Conservation (phyloP, 2,888 invertebrate genomes). For the Cerceris ruficornis region DNA sequence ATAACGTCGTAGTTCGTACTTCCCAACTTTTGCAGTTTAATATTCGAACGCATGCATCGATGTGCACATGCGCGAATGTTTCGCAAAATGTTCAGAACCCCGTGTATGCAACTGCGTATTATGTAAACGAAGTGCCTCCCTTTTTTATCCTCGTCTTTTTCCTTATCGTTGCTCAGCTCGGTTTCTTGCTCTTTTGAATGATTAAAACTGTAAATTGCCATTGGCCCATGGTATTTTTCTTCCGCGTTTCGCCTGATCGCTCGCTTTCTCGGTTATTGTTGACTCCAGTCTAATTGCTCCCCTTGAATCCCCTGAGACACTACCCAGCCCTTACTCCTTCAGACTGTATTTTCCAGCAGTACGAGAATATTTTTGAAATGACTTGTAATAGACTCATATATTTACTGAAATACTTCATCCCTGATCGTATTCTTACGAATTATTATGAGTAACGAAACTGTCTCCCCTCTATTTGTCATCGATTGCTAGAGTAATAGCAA, state of each 20-base stretch:
- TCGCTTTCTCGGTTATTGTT: background rate
- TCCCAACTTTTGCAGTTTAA: no score
- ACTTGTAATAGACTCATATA: background rate
- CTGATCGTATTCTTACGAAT: background rate
- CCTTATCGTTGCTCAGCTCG: no score
- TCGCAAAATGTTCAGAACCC: no score
- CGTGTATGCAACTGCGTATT: background rate
- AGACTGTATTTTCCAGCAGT: background rate
- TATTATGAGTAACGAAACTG: no score
- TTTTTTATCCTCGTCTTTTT: background rate
- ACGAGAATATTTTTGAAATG: background rate
- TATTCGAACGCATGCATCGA: no score
- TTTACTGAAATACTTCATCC: background rate
- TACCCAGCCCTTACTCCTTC: background rate
- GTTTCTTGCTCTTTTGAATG: background rate
- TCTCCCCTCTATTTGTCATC: no score
- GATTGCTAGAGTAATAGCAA: no score
- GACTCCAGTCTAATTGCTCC: background rate
- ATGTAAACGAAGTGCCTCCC: background rate
- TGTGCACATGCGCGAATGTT: no score
- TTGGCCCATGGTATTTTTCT: background rate
- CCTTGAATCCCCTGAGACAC: background rate
- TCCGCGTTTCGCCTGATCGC: background rate
- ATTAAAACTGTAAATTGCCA: conserved; percentile 2
- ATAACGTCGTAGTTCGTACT: no score